Base-by-base conservation (phyloP, 2,888 invertebrate species). In the Luffia ferchaultella region DNA sequence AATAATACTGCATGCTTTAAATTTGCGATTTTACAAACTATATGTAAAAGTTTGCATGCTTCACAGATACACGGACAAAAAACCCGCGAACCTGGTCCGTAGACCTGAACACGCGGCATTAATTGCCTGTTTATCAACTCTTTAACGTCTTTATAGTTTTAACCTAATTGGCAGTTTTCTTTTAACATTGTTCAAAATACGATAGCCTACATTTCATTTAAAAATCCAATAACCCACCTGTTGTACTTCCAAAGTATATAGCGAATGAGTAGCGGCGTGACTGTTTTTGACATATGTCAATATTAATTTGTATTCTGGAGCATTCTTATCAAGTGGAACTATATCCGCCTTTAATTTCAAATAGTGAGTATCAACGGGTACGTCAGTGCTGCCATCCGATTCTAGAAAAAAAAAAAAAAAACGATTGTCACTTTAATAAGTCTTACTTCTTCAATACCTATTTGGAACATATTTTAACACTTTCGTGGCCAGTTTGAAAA, bases 211-310 rank as follows among this genome's bases (percentile, higher is more conserved):
- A 46, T n/a, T 18, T 18, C 7, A 9, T 18, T 15, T 46, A 2
- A 15, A 16, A 41, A 20, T 5, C 19, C 42, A 30, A n/a, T 16
- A 30, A 56, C 52, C 48, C 17, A 77, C 80, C 68, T 80, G 61
- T 54, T 73, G 60, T 16, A 80, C 63, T 0, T 72, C 62, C 2
- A 82, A 64, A 0, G 67, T 62, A 60, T 77, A 82, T n/a, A 85
- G 84, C 20, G 85, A 84, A 72, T 99, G 98, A 0, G 98, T 98
- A 2, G 88, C 76, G 0, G 94, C 98, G 74, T 98, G 98, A 0
- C 97, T 98, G 64, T 98, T 98, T 59, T 86, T 84, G 1, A 95
- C 89, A 68, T 98, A 99, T 48, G 90, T 85, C 48, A 87, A 59
- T 17, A 98, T 87, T 53, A 92, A 67, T 18, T 85, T 69, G 72